A percentile compares a stretch with the other conserved stretches of the same genome.
These are phyloP conservation scores for Cecidostiba fungosa DNA, from an alignment of 2,888 invertebrate species.

Conservation along the genomic window DNA sequence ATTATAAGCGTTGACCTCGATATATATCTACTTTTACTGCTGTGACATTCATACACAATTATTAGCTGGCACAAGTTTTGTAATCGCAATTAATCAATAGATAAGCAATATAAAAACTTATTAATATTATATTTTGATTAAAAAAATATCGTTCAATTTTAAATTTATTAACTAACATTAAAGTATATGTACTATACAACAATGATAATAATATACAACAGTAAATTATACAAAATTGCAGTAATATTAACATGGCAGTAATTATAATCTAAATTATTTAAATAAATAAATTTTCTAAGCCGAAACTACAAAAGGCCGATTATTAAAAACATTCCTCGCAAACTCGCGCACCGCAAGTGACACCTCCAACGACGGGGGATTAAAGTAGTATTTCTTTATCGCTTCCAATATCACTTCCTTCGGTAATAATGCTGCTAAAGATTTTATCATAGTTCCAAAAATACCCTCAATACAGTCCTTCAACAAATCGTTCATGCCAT, in stretches of 20 bases:
- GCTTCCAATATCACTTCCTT: background rate
- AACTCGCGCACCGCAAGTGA: background rate
- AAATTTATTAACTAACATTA: no score
- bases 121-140: no score
- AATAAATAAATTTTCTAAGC: no score
- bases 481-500: background rate
- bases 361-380: background rate
- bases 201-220: no score
- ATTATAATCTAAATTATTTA: background rate
- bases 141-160: no score
- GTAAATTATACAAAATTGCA: no score
- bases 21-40: background rate
- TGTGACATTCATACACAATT: background rate
- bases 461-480: background rate
- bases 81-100: no score
- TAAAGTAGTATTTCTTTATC: constrained; percentile 55
- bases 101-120: no score
- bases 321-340: background rate
- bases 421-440: background rate
- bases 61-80: no score
- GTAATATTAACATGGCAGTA: no score
- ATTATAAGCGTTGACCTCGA: background rate
- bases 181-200: no score
- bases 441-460: background rate
- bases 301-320: background rate